Conservation (phyloP, 2,113 vertebrate genomes). For the Pipra filicauda region DNA sequence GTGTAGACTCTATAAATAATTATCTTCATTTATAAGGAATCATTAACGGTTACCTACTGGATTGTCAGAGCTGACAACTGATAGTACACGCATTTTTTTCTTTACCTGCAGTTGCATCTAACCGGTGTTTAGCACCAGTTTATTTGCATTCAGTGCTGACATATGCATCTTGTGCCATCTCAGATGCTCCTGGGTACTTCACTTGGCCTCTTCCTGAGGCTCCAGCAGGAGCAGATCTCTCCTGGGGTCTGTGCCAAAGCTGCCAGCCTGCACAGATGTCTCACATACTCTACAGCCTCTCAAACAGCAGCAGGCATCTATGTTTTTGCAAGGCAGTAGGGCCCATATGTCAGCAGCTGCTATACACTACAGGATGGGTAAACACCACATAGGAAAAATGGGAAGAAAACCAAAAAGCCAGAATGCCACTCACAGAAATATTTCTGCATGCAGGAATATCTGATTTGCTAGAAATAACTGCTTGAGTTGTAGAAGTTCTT, state of each 20-base stretch:
- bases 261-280: slow-evolving; percentile 10
- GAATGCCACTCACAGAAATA: not conserved
- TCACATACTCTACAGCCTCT: not conserved
- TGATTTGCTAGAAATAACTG: not conserved
- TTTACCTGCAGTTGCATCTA: not conserved
- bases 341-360: not conserved
- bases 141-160: not conserved
- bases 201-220: not conserved
- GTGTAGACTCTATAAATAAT: not conserved
- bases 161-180: not conserved
- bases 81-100: not conserved
- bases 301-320: not conserved
- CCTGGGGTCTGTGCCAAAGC: not conserved
- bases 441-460: not conserved
- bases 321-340: not conserved
- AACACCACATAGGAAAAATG: not conserved
- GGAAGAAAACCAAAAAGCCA: not conserved
- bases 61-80: not conserved
- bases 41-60: not conserved
- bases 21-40: not conserved
- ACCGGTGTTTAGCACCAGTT: not conserved
- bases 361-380: not conserved
- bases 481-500: not conserved
- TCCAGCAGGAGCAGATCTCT: not conserved
- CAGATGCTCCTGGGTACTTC: not conserved